Conservation (phyloP, 1,140 invertebrate species). For the Subanguina moxae region DNA sequence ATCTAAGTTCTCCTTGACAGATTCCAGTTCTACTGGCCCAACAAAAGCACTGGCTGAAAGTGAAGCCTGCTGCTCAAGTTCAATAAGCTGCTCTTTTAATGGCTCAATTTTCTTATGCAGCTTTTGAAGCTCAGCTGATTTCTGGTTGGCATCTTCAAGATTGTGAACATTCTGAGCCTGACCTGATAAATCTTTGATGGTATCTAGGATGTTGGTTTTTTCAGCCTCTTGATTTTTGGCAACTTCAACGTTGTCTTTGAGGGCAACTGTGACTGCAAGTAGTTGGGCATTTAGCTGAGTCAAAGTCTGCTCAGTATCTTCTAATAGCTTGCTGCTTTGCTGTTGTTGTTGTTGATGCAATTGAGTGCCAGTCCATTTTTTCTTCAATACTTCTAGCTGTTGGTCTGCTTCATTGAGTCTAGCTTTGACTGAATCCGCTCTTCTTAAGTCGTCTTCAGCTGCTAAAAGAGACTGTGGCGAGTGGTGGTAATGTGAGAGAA, state of each 20-base stretch:
- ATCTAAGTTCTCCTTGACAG: background rate
- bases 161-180: slow-evolving; percentile 4
- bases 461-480: background rate
- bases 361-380: slow-evolving; percentile 1
- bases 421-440: slow-evolving; percentile 6
- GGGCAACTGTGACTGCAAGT: slow-evolving; percentile 3
- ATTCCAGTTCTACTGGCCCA: background rate
- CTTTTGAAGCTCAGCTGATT: background rate
- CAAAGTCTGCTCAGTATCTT: slow-evolving; percentile 5
- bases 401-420: slow-evolving; percentile 5
- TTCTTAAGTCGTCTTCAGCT: slow-evolving; percentile 17
- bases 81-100: background rate
- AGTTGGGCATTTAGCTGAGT: slow-evolving; percentile 7
- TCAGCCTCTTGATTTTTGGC: slow-evolving; percentile 6
- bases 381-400: slow-evolving; percentile 7
- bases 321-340: background rate
- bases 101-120: slow-evolving; percentile 14
- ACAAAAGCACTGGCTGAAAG: background rate
- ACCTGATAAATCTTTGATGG: background rate
- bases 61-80: background rate
- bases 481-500: background rate
- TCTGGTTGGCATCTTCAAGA: slow-evolving; percentile 1
- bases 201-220: background rate
- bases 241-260: slow-evolving; percentile 7
- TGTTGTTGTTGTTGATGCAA: background rate